Evolutionary conservation across 2,797 vertebrate genomes (phyloP), one percentile per base, ranked within the genome.

Genomic region (Rhynchonycteris naso): DNA sequence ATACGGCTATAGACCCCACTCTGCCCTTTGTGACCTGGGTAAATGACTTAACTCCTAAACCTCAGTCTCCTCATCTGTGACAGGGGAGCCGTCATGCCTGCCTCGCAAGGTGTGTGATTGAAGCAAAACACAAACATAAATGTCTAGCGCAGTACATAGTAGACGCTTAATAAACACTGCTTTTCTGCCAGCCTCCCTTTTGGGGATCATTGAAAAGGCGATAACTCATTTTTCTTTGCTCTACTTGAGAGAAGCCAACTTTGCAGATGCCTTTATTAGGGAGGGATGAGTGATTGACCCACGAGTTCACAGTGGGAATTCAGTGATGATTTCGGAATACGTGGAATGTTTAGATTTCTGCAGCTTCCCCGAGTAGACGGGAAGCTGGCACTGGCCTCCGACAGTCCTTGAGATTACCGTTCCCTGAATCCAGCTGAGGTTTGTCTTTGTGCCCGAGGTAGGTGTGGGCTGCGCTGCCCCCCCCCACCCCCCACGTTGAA

Each of bases 401-500:
- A 97, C 92, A 96, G 95, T 96, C 66, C 91, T 94, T 96, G 94
- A 98, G 98, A 98, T 98, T 98, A 97, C 96, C 76, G 96, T 97
- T 88, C 94, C 97, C 91, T 58, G 92, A 97, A 71, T 97, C 94
- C 96, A 97, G 93, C 95, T 89, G 94, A 96, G 88, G 94, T 97
- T 98, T 98, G 96, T 98, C 97, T 98, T 96, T 96, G 93, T 97
- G 95, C 96, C 97, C 61, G 87, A 97, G 97, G 96, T 86, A 96
- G 95, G 96, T 94, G 89, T 96, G 96, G 95, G 94, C 85, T 90
- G 66, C 9, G 1, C 24, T 80, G 88, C 89, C 96, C 61, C 84
- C 91, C 78, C 43, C 78, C 90, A 50, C 76, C 54, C 96, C 95
- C 96, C 66, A 59, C 85, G 74, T 95, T 91, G 87, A 96, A 97